Conservation (phyloP, 2,113 vertebrate species). For the Camelus bactrianus region DNA sequence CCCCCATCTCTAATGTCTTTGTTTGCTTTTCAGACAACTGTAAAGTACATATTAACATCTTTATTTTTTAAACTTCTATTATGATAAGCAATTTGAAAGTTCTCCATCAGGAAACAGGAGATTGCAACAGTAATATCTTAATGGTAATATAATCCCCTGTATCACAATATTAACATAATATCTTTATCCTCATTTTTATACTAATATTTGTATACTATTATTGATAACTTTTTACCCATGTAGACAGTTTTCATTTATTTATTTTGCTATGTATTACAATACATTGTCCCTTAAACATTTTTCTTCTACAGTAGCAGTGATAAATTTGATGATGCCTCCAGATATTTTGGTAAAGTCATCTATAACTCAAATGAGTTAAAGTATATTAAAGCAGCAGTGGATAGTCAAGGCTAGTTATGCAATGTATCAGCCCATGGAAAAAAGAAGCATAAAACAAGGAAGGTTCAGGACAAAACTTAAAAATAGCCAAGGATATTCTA, state of each 20-base stretch:
- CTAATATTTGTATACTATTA: background rate
- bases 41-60: background rate
- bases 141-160: background rate
- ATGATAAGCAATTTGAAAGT: background rate
- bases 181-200: background rate
- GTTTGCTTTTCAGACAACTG: background rate
- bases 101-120: background rate
- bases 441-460: background rate
- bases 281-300: background rate
- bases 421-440: background rate
- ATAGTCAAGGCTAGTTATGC: background rate
- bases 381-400: background rate
- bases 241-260: background rate
- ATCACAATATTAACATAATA: background rate
- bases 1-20: background rate
- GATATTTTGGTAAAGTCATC: background rate
- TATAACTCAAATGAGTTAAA: background rate
- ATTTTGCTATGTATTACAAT: background rate
- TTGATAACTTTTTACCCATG: background rate
- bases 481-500: slow-evolving; percentile 1
- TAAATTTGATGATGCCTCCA: background rate
- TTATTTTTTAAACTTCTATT: background rate
- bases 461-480: slow-evolving; percentile 1
- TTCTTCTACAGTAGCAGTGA: background rate
- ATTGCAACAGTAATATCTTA: background rate